phyloP scores from a whole-genome alignment of 1,140 invertebrate species.

The Leptinotarsa undecemlineata region DNA sequence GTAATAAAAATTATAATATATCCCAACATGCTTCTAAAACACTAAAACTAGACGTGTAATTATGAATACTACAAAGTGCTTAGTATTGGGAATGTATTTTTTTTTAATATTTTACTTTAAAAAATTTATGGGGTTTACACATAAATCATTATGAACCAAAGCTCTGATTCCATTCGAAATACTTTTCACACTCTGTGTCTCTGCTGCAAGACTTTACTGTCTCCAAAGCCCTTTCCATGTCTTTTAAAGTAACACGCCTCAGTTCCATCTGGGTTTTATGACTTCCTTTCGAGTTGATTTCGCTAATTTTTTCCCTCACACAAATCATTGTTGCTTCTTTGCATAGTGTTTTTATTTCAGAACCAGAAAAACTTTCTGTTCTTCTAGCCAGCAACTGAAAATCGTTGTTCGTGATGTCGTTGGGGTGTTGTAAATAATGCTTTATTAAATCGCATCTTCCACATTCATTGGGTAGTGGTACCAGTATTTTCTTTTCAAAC shows the following conservation, averaged over 20 bases:
- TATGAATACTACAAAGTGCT: too few species aligned
- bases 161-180: slow-evolving; percentile 44
- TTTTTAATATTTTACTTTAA: background rate
- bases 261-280: slow-evolving; percentile 18
- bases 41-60: too few species aligned
- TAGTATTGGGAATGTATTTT: too few species aligned
- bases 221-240: slow-evolving; percentile 41
- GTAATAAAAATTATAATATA: too few species aligned
- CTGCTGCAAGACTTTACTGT: slow-evolving; percentile 31
- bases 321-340: slow-evolving; percentile 81
- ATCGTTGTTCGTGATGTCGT: slow-evolving; percentile 51
- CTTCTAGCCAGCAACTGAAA: slow-evolving; percentile 62
- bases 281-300: slow-evolving; percentile 27
- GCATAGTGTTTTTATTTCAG: slow-evolving; percentile 85
- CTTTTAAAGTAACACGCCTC: slow-evolving; percentile 28
- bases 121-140: background rate
- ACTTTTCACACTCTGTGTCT: slow-evolving; percentile 37
- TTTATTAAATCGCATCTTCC: slow-evolving; percentile 71
- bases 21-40: too few species aligned
- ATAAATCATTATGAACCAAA: slow-evolving; percentile 33
- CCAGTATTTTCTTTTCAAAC: slow-evolving; percentile 85
- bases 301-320: slow-evolving; percentile 54
- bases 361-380: slow-evolving; percentile 82
- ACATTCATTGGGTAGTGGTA: slow-evolving; percentile 72
- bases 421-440: slow-evolving; percentile 58